Percentiles rank a stretch among this genome's conserved stretches.
These are phyloP conservation scores for Ceratosolen solmsi DNA, from an alignment of 1,140 invertebrate genomes.

Conservation along the genomic window DNA sequence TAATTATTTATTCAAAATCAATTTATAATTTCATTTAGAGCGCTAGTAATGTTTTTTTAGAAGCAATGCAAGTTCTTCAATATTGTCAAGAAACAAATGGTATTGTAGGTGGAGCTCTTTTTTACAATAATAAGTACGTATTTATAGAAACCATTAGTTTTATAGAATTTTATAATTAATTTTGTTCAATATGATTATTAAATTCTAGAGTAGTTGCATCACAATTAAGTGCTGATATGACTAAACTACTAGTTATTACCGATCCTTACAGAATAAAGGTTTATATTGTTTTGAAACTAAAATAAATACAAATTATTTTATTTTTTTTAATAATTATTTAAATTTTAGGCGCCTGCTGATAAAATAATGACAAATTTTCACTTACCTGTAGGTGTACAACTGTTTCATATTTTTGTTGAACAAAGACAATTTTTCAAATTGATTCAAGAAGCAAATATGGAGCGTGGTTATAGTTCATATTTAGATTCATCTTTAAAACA, in stretches of 20 bases:
- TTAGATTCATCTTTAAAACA: slow-evolving; percentile 58
- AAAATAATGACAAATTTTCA: slow-evolving; percentile 78
- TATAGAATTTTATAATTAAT: slow-evolving; percentile 9
- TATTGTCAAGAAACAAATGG: slow-evolving; percentile 82
- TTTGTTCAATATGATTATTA: slow-evolving; percentile 42
- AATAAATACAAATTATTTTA: slow-evolving; percentile 21
- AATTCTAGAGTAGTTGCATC: slow-evolving; percentile 83
- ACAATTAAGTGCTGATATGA: slow-evolving; percentile 81
- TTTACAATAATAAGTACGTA: slow-evolving; percentile 87
- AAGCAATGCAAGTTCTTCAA: slow-evolving; percentile 86
- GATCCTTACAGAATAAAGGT: slow-evolving; percentile 87
- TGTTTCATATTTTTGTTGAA: slow-evolving; percentile 83
- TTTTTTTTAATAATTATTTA: slow-evolving; percentile 35
- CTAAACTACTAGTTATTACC: slow-evolving; percentile 84
- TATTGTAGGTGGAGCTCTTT: slow-evolving; percentile 83
- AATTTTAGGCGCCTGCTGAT: slow-evolving; percentile 79
- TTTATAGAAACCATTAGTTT: slow-evolving; percentile 31
- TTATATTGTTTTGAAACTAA: slow-evolving; percentile 37
- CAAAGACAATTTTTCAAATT: slow-evolving; percentile 75
- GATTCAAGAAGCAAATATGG: slow-evolving; percentile 62
- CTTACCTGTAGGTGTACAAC: slow-evolving; percentile 83
- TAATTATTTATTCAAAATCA: neutral
- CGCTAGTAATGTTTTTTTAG: slow-evolving; percentile 85
- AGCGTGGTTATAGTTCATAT: slow-evolving; percentile 61
- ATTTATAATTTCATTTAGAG: slow-evolving; percentile 73